These are phyloP conservation scores for Aldrovandia affinis DNA, from an alignment of 2,797 vertebrate genomes.

Conservation along the genomic window DNA sequence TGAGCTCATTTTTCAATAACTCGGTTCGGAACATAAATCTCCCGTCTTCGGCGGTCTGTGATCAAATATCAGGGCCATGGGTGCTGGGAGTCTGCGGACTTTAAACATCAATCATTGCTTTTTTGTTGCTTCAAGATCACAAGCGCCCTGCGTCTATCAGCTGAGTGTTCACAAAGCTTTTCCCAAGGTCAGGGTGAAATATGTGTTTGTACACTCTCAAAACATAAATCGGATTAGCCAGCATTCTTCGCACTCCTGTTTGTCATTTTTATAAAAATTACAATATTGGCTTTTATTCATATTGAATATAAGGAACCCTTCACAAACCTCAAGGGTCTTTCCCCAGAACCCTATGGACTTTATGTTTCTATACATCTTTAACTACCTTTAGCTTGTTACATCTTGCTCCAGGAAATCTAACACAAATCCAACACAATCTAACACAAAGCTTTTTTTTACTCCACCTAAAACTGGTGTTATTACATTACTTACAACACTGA, in stretches of 20 bases:
- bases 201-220: not conserved
- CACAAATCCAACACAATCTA: too few species aligned
- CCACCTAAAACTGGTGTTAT: not conserved
- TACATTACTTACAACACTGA: not conserved
- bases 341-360: too few species aligned
- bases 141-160: not conserved
- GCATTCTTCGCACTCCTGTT: not conserved
- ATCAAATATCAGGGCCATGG: not conserved
- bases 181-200: not conserved
- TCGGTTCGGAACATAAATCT: not conserved
- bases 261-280: not conserved
- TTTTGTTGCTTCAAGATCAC: constrained; percentile 4
- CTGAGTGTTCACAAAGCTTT: not conserved
- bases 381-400: too few species aligned
- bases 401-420: too few species aligned
- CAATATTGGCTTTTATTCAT: too few species aligned
- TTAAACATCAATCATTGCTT: not conserved
- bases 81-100: not conserved
- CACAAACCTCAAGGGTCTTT: too few species aligned
- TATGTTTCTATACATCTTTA: too few species aligned
- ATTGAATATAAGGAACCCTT: too few species aligned
- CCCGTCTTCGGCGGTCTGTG: not conserved
- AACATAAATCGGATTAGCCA: not conserved
- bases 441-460: not conserved
- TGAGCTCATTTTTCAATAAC: constrained; percentile 18